Conservation (phyloP, 1,140 invertebrate genomes). For the Phocides pigmalion region DNA sequence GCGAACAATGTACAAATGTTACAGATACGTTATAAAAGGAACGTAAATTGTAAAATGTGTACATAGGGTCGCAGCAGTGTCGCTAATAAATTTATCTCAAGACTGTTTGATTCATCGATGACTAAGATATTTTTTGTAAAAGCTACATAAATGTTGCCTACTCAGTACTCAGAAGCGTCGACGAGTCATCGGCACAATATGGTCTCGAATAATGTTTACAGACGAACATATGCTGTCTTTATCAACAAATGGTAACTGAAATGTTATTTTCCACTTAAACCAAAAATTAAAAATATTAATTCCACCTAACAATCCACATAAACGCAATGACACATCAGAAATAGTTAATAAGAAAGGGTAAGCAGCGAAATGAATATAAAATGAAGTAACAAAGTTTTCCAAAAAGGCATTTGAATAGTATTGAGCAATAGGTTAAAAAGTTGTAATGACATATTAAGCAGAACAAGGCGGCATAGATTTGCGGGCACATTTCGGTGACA, state of each 20-base stretch:
- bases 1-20: conserved; percentile 58
- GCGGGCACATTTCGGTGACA: conserved; percentile 40
- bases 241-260: background rate
- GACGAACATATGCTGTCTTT: conserved; percentile 11
- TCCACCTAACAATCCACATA: too few species aligned
- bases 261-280: background rate
- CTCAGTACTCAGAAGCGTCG: conserved; percentile 32
- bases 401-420: background rate
- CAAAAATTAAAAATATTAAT: too few species aligned
- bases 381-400: too few species aligned
- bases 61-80: conserved; percentile 53
- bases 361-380: too few species aligned
- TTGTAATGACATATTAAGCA: background rate
- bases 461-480: conserved; percentile 6
- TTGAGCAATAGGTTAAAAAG: background rate
- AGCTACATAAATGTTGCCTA: conserved; percentile 35
- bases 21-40: conserved; percentile 43
- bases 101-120: conserved; percentile 68
- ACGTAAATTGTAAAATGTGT: conserved; percentile 47
- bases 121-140: conserved; percentile 62
- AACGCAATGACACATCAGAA: too few species aligned
- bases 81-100: conserved; percentile 49
- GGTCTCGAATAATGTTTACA: conserved; percentile 32
- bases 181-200: conserved; percentile 49
- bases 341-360: too few species aligned